phyloP scores from a whole-genome alignment of 1,140 invertebrate genomes.

The Choristoneura fumiferana region DNA sequence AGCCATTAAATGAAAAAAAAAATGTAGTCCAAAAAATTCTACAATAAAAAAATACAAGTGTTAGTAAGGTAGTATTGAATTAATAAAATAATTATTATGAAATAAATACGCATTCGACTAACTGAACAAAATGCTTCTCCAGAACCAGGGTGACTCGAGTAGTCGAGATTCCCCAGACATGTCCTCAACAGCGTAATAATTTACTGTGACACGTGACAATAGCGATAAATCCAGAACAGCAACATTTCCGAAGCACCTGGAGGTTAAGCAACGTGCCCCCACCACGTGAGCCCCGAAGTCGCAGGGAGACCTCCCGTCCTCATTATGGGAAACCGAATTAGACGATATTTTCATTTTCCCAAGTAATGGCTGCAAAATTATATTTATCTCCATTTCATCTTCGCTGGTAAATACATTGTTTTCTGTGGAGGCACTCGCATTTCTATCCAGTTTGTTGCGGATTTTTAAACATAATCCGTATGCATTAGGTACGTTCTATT shows the following conservation, averaged over 20 bases:
- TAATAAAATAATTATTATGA: no score
- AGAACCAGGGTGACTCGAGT: no score
- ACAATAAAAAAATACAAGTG: no score
- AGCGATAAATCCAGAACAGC: neutral
- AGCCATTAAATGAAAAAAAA: no score
- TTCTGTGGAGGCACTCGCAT: neutral
- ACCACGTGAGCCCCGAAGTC: neutral
- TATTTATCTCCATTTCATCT: constrained; percentile 17
- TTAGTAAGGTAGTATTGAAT: no score
- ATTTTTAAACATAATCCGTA: neutral
- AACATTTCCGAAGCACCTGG: neutral
- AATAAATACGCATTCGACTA: no score
- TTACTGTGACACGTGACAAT: neutral
- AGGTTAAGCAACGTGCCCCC: neutral
- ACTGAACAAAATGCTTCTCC: no score
- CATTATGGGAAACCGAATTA: constrained; percentile 17
- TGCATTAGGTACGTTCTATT: no score
- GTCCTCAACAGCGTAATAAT: neutral
- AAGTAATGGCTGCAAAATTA: constrained; percentile 9
- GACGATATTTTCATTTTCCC: constrained; percentile 10
- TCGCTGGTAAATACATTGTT: constrained; percentile 15
- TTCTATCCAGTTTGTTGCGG: constrained; percentile 1
- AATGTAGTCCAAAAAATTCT: no score
- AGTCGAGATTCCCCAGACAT: no score
- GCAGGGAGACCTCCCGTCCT: neutral